Evolutionary conservation across 2,888 invertebrate genomes (phyloP), one percentile per base, ranked within the genome.

Genomic region (Acrobasis repandana): DNA sequence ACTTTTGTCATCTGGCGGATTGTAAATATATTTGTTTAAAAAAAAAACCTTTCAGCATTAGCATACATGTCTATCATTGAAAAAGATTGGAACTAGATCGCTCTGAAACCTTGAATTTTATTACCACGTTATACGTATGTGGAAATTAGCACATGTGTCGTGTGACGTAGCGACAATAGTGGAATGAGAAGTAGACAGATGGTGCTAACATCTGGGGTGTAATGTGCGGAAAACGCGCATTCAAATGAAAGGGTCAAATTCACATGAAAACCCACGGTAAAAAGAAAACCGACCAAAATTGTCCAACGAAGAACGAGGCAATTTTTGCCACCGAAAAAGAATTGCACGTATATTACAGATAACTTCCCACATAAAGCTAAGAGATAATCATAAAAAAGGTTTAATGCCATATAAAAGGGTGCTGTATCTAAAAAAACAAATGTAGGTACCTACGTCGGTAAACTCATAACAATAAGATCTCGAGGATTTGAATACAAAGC

Each of bases 131-230:
- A n/a, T n/a, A n/a, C n/a, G 72, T 77, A 74, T 80, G 77, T 80
- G 76, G 80, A 82, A 84, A 85, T 85, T 85, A 82, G 74, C 85
- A 80, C 76, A 73, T 76, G 72, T 69, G 67, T 50, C 63, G 63
- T n/a, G 69, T 75, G 78, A 77, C 76, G 74, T 71, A 64, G 64
- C 65, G 49, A 66, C 66, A 67, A 66, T 62, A 61, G 61, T 62
- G 36, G 63, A 63, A 59, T 66, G 66, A 66, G 69, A 69, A 73
- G 66, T 60, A 61, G 58, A 71, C 76, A 77, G 69, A 68, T 77
- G 72, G 68, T 63, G 61, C 61, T 61, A 61, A 67, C 60, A 58
- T 67, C 15, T 48, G 6, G 11, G 47, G n/a, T 9, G 14, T 47
- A 15, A 48, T 9, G 9, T 4, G 16, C 15, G 18, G 34, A 34